Evolutionary conservation across 2,888 invertebrate species (phyloP), one percentile per base, ranked within the genome.

Genomic region (Pollenia labialis): DNA sequence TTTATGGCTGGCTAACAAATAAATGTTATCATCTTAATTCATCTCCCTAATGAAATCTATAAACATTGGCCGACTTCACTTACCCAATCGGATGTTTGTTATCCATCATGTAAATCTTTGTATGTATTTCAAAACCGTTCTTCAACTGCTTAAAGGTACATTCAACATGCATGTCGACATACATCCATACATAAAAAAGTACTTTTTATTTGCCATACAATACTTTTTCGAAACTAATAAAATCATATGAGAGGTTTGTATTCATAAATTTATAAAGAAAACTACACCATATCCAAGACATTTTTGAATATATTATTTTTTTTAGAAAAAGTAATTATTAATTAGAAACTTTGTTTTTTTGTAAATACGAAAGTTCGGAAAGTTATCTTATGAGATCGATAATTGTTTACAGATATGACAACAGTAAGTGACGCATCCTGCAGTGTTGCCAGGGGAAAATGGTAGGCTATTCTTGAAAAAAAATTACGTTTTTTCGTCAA

Each of bases 61-160:
- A 76, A 64, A 48, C 56, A 74, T 79, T 68, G 68, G 23, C 50
- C 64, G 48, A 64, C 56, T 68, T 56, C 32, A 52, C 71, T 79
- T 71, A 64, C 16, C 69, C 69, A 83, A 79, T 72, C 84, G 79
- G 79, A 85, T 84, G 68, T 68, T 66, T 60, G 32, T 68, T 85
- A 85, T 80, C 84, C 68, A 48, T 60, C 74, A 85, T 85, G 77
- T 75, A 80, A 80, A 85, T 85, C 84, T 79, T 68, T 52, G 46
- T 32, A 48, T 52, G 46, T 32, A 48, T 62, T 85, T 80, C 46
- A 68, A 74, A 79, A 74, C 68, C 46, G 60, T 80, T 85, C 68
- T 46, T 80, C 60, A 64, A 71, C 77, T 54, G 52, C 71, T 71
- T n/a, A 46, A 23, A 54, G 42, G n/a, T n/a, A 76, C 42, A 58